Evolutionary conservation across 2,888 invertebrate genomes (phyloP).

Genomic region (Epistrophe grossulariae): DNA sequence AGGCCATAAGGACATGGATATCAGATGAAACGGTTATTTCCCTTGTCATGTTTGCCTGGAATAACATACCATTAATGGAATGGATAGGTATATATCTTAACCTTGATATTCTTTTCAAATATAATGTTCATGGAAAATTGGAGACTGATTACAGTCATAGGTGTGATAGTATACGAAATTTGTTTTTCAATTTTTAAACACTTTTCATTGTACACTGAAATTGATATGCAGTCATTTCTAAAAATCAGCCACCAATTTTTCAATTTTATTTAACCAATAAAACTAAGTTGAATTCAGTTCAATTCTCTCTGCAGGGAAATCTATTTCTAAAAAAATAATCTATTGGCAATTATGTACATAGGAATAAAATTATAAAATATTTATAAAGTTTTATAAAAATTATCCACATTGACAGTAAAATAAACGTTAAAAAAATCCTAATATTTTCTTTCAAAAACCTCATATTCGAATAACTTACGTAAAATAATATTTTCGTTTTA

Average conservation of each 20-base stretch:
- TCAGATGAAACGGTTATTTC: conserved; percentile 20
- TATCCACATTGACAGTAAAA: too few relatives aligned
- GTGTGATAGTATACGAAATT: not conserved
- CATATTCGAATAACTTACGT: not conserved
- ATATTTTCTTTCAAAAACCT: too few relatives aligned
- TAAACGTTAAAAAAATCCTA: too few relatives aligned
- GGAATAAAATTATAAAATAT: too few relatives aligned
- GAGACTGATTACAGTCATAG: not conserved
- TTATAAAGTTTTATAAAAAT: too few relatives aligned
- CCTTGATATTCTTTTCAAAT: conserved; percentile 1
- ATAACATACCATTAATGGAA: conserved; percentile 18
- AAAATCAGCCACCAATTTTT: too few relatives aligned
- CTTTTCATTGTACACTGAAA: not conserved
- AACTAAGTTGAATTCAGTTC: too few relatives aligned
- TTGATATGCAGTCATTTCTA: not conserved
- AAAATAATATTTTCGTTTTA: not conserved
- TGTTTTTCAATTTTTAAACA: not conserved
- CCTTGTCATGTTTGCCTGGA: conserved; percentile 13
- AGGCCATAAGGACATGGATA: conserved; percentile 21
- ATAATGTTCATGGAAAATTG: not conserved
- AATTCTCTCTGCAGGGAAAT: too few relatives aligned
- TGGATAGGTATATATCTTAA: not conserved
- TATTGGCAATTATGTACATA: too few relatives aligned
- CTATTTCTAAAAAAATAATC: too few relatives aligned
- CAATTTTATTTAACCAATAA: too few relatives aligned